Evolutionary conservation across 2,113 vertebrate genomes (phyloP).

Genomic region (Pogona vitticeps): DNA sequence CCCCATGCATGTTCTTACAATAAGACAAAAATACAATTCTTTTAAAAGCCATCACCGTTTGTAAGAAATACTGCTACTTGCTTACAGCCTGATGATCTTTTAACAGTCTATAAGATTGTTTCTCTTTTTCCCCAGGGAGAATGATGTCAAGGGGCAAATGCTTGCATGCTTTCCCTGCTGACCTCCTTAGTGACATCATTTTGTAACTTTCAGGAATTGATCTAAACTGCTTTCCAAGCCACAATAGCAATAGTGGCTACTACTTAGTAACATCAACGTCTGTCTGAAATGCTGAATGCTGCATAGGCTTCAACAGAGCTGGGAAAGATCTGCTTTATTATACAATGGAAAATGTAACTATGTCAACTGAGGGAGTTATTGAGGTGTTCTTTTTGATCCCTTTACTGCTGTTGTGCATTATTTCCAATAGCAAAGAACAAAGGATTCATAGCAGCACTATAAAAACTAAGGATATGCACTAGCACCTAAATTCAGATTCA

Average conservation of each 20-base stretch:
- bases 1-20: no score
- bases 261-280: slow-evolving; percentile 56
- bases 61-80: slow-evolving; percentile 11
- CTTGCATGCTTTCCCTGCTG: slow-evolving; percentile 26
- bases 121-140: fast-evolving
- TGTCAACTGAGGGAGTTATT: slow-evolving; percentile 35
- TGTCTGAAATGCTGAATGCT: slow-evolving; percentile 50
- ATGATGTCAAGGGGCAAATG: slow-evolving; percentile 34
- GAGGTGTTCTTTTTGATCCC: slow-evolving; percentile 36
- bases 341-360: slow-evolving; percentile 45
- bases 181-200: slow-evolving; percentile 17
- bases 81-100: not conserved
- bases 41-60: not conserved
- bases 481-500: no score
- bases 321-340: slow-evolving; percentile 45
- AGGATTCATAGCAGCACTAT: not conserved
- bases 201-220: slow-evolving; percentile 31
- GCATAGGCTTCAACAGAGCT: not conserved
- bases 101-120: not conserved
- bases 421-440: slow-evolving; percentile 41
- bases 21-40: not conserved
- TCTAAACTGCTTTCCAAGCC: slow-evolving; percentile 29
- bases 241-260: slow-evolving; percentile 38
- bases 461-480: slow-evolving; percentile 25
- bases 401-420: slow-evolving; percentile 60